Base-by-base conservation (phyloP, 2,888 invertebrate species). In the Merodon equestris region DNA sequence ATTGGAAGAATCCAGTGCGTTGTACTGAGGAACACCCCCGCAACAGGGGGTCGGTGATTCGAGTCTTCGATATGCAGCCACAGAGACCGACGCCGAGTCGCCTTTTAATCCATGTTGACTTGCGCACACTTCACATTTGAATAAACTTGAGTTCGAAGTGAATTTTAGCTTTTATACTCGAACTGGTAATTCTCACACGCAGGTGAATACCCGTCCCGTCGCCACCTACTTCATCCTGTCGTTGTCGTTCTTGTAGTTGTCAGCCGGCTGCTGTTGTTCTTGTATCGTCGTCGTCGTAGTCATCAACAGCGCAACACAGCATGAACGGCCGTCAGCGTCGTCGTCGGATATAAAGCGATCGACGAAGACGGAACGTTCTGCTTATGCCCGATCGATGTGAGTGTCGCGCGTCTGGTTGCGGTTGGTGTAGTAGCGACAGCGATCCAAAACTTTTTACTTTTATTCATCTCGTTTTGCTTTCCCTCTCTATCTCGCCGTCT, bases 111-210 rank as follows among this genome's bases (percentile, higher is more conserved):
- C 79, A 64, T 70, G 79, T 87, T 84, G 84, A 85, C 88, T 86
- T 87, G 87, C 87, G 85, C 85, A 86, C 87, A 86, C 86, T 86
- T 87, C 86, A 86, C 85, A 87, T 86, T 88, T 88, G 87, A 88
- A 88, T 88, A 88, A 88, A 87, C 88, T 86, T 87, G 88, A 87
- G 86, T 87, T 85, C 84, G 85, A 86, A 86, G 85, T 85, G 86
- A 86, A 86, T 86, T 88, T 86, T 86, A 84, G 89, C 88, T 88
- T 88, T 88, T 88, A 88, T 88, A 88, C 86, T 84, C 85, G 85
- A 81, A 79, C 75, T 73, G 81, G 84, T 82, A 82, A 82, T 84
- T 84, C 87, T 87, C 86, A 85, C 83, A 82, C 81, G 82, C 76
- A 75, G 47, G 63, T 81, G 83, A 75, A 67, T 79, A 73, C 50